Conservation (phyloP, 2,888 invertebrate species). For the Dryocosmus kuriphilus region DNA sequence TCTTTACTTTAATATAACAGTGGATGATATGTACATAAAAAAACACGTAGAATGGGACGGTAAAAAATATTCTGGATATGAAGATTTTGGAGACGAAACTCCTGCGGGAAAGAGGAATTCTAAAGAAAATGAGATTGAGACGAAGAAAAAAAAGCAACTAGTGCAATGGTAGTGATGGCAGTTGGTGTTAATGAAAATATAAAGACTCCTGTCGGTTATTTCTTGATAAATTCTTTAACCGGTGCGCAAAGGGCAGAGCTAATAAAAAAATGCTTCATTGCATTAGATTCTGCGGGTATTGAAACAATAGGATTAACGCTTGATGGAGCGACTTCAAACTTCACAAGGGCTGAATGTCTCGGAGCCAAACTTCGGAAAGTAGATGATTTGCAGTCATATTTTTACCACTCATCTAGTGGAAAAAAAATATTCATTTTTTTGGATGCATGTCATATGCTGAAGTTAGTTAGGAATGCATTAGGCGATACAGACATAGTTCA, state of each 20-base stretch:
- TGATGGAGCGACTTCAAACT: too few relatives aligned
- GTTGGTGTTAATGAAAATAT: constrained; percentile 45
- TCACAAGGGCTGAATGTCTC: too few relatives aligned
- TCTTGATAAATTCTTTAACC: constrained; percentile 47
- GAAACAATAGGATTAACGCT: too few relatives aligned
- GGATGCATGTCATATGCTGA: constrained; percentile 57
- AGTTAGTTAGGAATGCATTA: constrained; percentile 52
- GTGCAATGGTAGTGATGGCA: constrained; percentile 52
- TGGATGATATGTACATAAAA: too few relatives aligned
- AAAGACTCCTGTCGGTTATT: constrained; percentile 49
- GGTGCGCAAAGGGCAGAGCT: constrained; percentile 44
- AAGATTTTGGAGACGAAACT: constrained; percentile 51
- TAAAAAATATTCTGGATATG: too few relatives aligned
- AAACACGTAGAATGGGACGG: too few relatives aligned
- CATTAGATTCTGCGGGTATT: too few relatives aligned
- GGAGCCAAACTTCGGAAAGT: constrained; percentile 40
- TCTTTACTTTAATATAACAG: too few relatives aligned
- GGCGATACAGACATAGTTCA: constrained; percentile 39
- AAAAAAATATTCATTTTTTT: too few relatives aligned
- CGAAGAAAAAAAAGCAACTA: constrained; percentile 48
- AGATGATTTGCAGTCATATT: constrained; percentile 7
- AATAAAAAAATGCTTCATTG: too few relatives aligned
- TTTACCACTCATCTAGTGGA: not conserved
- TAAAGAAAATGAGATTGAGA: too few relatives aligned
- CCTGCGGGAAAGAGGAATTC: too few relatives aligned